A percentile compares a stretch with the other conserved stretches of the same genome.
These are phyloP conservation scores for Tanytarsus gracilentus DNA, from an alignment of 2,888 invertebrate species.

Conservation along the genomic window DNA sequence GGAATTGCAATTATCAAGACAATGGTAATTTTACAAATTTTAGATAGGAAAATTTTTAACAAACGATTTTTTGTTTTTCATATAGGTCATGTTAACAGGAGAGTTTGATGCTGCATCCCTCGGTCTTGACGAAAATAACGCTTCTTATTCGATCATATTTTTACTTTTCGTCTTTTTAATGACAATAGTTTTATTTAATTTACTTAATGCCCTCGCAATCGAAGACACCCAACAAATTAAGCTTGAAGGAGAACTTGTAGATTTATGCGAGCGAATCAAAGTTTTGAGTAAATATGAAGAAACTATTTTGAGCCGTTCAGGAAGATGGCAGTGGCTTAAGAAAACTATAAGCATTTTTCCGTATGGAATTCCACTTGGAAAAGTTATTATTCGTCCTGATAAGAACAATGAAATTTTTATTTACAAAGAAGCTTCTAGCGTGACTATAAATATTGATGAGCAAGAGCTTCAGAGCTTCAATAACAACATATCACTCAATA, in stretches of 20 bases:
- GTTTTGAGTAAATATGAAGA: background rate
- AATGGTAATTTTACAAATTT: constrained; percentile 78
- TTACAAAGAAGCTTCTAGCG: constrained; percentile 39
- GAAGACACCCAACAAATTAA: constrained; percentile 59
- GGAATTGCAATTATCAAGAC: constrained; percentile 70
- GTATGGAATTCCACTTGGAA: constrained; percentile 50
- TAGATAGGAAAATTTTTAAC: constrained; percentile 42
- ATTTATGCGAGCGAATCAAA: constrained; percentile 20
- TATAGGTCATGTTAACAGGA: constrained; percentile 36
- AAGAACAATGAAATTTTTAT: constrained; percentile 48
- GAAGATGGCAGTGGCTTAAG: constrained; percentile 7
- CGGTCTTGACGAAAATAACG: constrained; percentile 43
- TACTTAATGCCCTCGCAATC: constrained; percentile 76
- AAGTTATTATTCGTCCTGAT: constrained; percentile 58
- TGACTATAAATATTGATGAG: constrained; percentile 34
- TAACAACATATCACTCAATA: constrained; percentile 9
- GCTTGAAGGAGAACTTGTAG: constrained; percentile 10
- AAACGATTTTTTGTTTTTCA: too few relatives aligned
- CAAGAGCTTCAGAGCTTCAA: constrained; percentile 20
- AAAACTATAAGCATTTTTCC: constrained; percentile 54
- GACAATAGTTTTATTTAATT: constrained; percentile 71
- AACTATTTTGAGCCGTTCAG: constrained; percentile 23
- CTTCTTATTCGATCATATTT: constrained; percentile 66
- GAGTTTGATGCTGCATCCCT: constrained; percentile 67
- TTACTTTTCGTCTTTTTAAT: constrained; percentile 73